A percentile compares a stretch with the other conserved stretches of the same genome.
Conservation (phyloP, 2,797 vertebrate genomes). For the Chaenodraco wilsoni region DNA sequence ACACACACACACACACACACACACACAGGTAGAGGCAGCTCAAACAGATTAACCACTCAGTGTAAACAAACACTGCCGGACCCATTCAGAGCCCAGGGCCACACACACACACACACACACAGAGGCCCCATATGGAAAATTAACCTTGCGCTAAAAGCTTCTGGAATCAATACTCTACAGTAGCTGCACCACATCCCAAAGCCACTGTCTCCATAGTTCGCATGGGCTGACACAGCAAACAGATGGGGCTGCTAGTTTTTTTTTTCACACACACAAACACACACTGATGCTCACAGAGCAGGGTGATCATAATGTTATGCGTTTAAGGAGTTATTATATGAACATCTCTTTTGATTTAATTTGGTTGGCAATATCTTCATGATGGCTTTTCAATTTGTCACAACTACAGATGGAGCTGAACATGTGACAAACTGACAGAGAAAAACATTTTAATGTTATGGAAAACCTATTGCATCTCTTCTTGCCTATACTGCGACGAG, state of each 20-base stretch:
- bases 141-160: constrained; percentile 75
- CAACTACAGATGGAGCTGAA: constrained; percentile 24
- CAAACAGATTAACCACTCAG: constrained; percentile 58
- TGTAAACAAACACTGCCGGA: constrained; percentile 67
- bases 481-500: constrained; percentile 35
- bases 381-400: constrained; percentile 39
- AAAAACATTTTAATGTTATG: constrained; percentile 35
- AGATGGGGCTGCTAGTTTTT: constrained; percentile 37
- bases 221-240: constrained; percentile 49
- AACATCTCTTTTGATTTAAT: constrained; percentile 45
- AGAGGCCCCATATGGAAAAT: constrained; percentile 73
- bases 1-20: too few relatives aligned
- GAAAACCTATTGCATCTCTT: constrained; percentile 34
- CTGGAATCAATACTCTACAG: constrained; percentile 76
- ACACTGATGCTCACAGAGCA: constrained; percentile 10
- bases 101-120: constrained; percentile 39
- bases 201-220: constrained; percentile 49
- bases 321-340: constrained; percentile 41
- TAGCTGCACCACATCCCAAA: constrained; percentile 62
- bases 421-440: constrained; percentile 36
- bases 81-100: constrained; percentile 46
- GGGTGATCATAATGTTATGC: constrained; percentile 41
- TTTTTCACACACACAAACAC: not conserved
- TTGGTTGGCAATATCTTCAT: constrained; percentile 35
- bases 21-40: constrained; percentile 37